Evolutionary conservation across 2,113 vertebrate species (phyloP).

Genomic region (Dipodomys ordii): DNA sequence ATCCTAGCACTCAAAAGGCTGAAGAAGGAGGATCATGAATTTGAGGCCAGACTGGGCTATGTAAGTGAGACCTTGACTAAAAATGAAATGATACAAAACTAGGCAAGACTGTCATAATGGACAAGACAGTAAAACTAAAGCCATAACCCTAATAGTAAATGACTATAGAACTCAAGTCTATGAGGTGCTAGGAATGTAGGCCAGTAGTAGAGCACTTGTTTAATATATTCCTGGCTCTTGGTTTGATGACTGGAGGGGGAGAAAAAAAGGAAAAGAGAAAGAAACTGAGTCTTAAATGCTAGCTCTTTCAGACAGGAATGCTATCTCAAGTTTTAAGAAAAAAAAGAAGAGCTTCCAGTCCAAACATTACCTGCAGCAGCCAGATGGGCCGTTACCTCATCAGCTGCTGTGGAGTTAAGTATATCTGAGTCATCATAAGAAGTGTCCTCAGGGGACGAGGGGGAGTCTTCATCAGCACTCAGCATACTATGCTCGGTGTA

Average conservation of each 20-base stretch:
- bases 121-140: conserved; percentile 43
- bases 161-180: not conserved
- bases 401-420: conserved; percentile 96
- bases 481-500: conserved; percentile 96
- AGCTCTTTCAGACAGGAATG: not conserved
- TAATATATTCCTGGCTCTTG: conserved; percentile 28
- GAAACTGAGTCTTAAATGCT: conserved; percentile 3
- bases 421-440: conserved; percentile 98
- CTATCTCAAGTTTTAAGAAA: not conserved
- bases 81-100: not conserved
- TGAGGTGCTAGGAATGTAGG: not conserved
- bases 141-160: not conserved
- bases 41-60: not conserved
- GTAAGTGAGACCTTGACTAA: not conserved
- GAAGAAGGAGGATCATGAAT: no score
- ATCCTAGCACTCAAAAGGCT: no score
- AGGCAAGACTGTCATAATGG: not conserved
- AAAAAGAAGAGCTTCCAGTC: not conserved
- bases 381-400: conserved; percentile 97
- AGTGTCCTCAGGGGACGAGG: conserved; percentile 97
- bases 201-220: conserved; percentile 23
- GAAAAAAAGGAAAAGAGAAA: not conserved
- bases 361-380: conserved; percentile 93
- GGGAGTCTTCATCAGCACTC: conserved; percentile 97
- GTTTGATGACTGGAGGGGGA: conserved; percentile 31